Evolutionary conservation across 2,888 invertebrate genomes (phyloP), one percentile per base, ranked within the genome.

Genomic region (Acanthacorydalis orientalis): DNA sequence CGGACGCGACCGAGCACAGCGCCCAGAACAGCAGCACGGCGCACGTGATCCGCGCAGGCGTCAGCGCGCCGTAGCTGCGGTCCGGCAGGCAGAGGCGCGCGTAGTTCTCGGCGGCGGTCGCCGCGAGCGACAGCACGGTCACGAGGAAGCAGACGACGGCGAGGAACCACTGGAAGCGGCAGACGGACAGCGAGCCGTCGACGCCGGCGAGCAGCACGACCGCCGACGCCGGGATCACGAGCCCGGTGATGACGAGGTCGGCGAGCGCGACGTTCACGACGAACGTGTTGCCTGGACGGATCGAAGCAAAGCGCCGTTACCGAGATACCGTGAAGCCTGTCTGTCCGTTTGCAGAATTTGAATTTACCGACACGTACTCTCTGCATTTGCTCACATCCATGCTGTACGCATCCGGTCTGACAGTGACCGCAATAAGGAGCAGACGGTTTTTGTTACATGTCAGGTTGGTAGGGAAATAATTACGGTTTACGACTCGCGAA

Each of bases 121-220:
- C 78, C 44, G 74, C 65, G 48, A 78, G 68, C 16, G 72, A 80
- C 43, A 78, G 63, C 40, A 77, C 71, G 39, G 76, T 77, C 41
- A 80, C 78, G 54, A 79, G 73, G 52, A 80, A 78, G 48, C 83
- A 76, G 1, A 78, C 65, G 14, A 77, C 72, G 6, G 78, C 75
- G 11, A 83, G 61, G 56, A 77, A 75, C 70, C 83, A 82, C 58
- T 79, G 79, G 48, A 72, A 69, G 48, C 70, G 67, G 64, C 85
- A 85, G 1, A 81, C 74, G 2, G 68, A 64, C 1, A 71, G 56
- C 31, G 68, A 69, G 50, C 77, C 75, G 1, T 78, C 80, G 1
- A 83, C 79, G 1, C 78, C 80, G 1, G 83, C 80, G 12, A 85
- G 64, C 35, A 85, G 72, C 0, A 81, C 77, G 6, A 83, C 76